A percentile compares a stretch with the other conserved stretches of the same genome.
phyloP scores from a whole-genome alignment of 1,140 invertebrate species.

The Penaeus indicus region DNA sequence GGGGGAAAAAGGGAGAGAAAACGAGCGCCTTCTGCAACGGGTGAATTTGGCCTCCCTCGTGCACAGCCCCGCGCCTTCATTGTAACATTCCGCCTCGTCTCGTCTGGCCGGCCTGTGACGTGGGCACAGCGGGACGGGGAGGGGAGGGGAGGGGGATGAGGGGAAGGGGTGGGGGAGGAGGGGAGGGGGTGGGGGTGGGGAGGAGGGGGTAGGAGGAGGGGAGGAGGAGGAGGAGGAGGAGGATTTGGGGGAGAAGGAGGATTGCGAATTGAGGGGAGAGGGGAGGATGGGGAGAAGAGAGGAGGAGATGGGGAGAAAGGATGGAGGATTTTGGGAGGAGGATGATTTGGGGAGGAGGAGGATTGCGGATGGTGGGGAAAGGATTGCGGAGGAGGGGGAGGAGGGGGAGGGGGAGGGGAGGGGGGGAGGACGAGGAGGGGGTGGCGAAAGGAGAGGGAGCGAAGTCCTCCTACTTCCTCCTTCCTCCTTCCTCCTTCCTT shows the following conservation, averaged over 20 bases:
- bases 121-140: slow-evolving; percentile 16
- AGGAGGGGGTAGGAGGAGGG: background rate
- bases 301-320: background rate
- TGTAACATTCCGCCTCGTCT: slow-evolving; percentile 53
- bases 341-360: too few species aligned
- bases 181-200: background rate
- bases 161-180: background rate
- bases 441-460: too few species aligned
- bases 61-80: slow-evolving; percentile 43
- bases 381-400: too few species aligned
- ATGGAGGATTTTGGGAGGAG: too few species aligned
- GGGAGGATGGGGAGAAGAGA: background rate
- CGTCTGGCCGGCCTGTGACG: slow-evolving; percentile 44
- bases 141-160: background rate
- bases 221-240: background rate
- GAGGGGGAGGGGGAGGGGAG: too few species aligned
- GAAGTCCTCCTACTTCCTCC: too few species aligned
- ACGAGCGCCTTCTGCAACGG: background rate
- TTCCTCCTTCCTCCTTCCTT: too few species aligned
- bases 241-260: too few species aligned
- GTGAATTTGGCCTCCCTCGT: background rate
- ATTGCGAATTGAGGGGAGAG: background rate
- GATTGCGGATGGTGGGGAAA: too few species aligned
- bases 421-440: background rate
- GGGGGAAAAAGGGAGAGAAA: background rate